Percentiles rank a stretch among this genome's conserved stretches.
These are phyloP conservation scores for Gastracanthus pulcherrimus DNA, from an alignment of 2,888 invertebrate species.

Conservation along the genomic window DNA sequence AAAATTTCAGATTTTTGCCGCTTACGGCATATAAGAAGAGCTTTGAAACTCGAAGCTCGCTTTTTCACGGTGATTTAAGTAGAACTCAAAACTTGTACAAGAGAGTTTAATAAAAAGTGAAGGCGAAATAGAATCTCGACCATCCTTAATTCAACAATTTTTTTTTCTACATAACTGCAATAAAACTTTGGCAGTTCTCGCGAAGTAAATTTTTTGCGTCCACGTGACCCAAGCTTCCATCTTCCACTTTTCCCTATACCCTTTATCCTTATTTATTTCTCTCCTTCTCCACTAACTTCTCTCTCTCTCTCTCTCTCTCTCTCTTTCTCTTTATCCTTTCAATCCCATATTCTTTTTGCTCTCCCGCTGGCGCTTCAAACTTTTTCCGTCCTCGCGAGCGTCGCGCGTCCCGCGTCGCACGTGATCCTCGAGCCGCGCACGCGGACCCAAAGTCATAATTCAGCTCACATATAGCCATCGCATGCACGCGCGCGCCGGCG, in stretches of 20 bases:
- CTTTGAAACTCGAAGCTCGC: neutral
- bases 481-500: neutral
- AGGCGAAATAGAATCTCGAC: neutral
- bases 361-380: neutral
- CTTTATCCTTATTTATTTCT: slow-evolving; percentile 1
- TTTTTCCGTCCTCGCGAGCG: slow-evolving; percentile 4
- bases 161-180: slow-evolving; percentile 7
- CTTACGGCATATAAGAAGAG: no score
- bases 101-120: slow-evolving; percentile 9
- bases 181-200: slow-evolving; percentile 18
- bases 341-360: no score
- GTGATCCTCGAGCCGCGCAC: neutral
- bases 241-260: no score
- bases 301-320: neutral
- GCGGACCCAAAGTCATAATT: neutral
- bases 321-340: no score
- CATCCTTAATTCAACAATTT: slow-evolving; percentile 17
- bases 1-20: no score
- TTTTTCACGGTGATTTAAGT: slow-evolving; percentile 5
- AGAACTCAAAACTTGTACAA: neutral
- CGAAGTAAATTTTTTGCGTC: neutral
- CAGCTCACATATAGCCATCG: neutral
- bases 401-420: neutral
- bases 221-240: neutral
- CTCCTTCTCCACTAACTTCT: neutral